phyloP scores from a whole-genome alignment of 2,888 invertebrate species.

The Trichacis sp. region DNA sequence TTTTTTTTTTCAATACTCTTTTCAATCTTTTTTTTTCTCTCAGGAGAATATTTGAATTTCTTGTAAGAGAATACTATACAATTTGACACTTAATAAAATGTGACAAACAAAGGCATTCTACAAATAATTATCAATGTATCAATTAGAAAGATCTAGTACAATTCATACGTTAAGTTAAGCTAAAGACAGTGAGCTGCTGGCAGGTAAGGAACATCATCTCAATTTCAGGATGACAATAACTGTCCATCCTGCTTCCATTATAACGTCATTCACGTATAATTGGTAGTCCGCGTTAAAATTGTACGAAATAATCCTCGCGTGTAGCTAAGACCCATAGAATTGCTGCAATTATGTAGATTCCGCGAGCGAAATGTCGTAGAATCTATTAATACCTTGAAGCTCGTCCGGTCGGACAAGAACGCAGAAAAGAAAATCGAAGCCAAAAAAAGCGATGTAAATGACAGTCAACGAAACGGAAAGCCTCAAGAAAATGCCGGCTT shows the following conservation, averaged over 20 bases:
- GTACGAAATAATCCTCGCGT: slow-evolving; percentile 3
- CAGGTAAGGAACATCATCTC: neutral
- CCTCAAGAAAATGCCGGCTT: neutral
- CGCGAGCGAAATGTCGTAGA: neutral
- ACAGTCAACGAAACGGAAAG: neutral
- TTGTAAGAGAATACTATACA: too few relatives aligned
- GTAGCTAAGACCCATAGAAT: slow-evolving; percentile 1
- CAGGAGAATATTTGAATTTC: too few relatives aligned
- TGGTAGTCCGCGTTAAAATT: neutral
- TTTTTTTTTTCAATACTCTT: too few relatives aligned
- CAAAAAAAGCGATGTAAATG: neutral
- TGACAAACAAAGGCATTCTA: too few relatives aligned
- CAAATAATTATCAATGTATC: too few relatives aligned
- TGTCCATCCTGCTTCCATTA: neutral
- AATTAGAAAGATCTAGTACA: too few relatives aligned
- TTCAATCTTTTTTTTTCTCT: neutral
- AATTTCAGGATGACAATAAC: neutral
- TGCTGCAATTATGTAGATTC: neutral
- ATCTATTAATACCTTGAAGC: neutral
- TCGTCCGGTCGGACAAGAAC: neutral
- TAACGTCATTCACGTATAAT: neutral
- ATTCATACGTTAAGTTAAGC: too few relatives aligned
- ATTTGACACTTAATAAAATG: too few relatives aligned
- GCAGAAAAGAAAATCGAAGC: neutral
- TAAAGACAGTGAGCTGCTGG: too few relatives aligned